Evolutionary conservation across 2,797 vertebrate species (phyloP), one percentile per base, ranked within the genome.

Genomic region (Dendrocincla fuliginosa): DNA sequence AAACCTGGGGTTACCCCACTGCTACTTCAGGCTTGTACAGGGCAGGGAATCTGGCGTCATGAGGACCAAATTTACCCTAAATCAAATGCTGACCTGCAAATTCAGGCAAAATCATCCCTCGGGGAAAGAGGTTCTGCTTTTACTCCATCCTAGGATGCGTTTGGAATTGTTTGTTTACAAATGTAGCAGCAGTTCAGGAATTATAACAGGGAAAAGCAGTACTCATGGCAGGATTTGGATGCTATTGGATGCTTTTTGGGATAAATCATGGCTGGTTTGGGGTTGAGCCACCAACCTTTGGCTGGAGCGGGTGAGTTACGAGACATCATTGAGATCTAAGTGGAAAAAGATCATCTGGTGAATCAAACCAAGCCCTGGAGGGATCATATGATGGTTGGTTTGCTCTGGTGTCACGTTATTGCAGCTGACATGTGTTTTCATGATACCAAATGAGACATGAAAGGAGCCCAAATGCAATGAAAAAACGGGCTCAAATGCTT

Each of bases 161-260:
- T 56, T 28, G 73, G 79, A 16, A 1, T 32, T 30, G 56, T 79
- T 91, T 85, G 84, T 95, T 96, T 90, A 87, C 84, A 92, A 89
- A 61, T 2, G 0, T n/a, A 25, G 78, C 79, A 70, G 93, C 78
- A 37, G 90, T 77, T 4, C 32, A 0, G 16, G 86, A 84, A 41
- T 64, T 18, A 17, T 56, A n/a, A 1, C 1, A 9, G 49, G 56
- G 23, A 2, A 30, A 24, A 57, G 50, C 73, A 10, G 76, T 60
- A 2, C 35, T n/a, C 2, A 5, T 2, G 0, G 65, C 2, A 5
- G n/a, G 73, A 4, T 16, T 28, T 13, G 53, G 39, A 1, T 9
- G 50, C 50, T 24, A 33, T 18, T 1, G 27, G 23, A 6, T 39
- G 56, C 23, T 42, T 85, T 82, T 59, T 19, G 6, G 80, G 61